These are phyloP conservation scores for Brachionus paranguensis DNA, from an alignment of 1,140 invertebrate genomes.

Conservation along the genomic window DNA sequence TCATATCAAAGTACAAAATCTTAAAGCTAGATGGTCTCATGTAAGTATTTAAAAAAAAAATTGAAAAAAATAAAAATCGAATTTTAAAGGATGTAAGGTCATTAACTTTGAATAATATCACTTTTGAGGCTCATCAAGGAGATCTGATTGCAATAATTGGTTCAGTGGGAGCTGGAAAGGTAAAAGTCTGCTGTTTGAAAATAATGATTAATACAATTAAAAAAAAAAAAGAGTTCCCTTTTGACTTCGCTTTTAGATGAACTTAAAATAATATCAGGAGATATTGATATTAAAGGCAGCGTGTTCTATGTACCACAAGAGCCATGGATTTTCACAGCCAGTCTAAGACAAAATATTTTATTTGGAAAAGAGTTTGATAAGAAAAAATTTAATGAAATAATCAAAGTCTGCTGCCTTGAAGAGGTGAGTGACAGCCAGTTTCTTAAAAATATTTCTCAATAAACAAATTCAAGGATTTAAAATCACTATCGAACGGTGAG, in stretches of 20 bases:
- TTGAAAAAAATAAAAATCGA: neutral
- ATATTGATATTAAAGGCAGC: neutral
- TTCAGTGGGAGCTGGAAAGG: constrained; percentile 27
- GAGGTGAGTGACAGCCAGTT: neutral
- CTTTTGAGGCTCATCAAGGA: constrained; percentile 55
- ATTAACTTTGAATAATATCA: constrained; percentile 9
- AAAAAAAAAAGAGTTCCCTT: neutral
- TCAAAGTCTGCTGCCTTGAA: constrained; percentile 2
- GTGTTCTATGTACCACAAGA: constrained; percentile 39
- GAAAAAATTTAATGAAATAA: constrained; percentile 24
- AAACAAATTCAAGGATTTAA: constrained; percentile 42
- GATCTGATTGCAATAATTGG: constrained; percentile 54
- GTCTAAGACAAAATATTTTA: constrained; percentile 29
- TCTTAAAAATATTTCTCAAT: no score
- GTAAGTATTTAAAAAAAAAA: neutral
- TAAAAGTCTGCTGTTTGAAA: neutral
- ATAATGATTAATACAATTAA: neutral
- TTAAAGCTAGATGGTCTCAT: neutral
- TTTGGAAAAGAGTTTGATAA: constrained; percentile 14
- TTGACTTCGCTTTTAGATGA: constrained; percentile 11
- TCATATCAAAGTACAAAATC: neutral
- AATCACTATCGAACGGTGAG: constrained; percentile 70
- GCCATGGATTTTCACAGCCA: constrained; percentile 39
- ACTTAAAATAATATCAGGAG: constrained; percentile 7
- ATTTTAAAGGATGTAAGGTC: neutral